phyloP scores from a whole-genome alignment of 2,888 invertebrate species.

The Conops quadrifasciatus region DNA sequence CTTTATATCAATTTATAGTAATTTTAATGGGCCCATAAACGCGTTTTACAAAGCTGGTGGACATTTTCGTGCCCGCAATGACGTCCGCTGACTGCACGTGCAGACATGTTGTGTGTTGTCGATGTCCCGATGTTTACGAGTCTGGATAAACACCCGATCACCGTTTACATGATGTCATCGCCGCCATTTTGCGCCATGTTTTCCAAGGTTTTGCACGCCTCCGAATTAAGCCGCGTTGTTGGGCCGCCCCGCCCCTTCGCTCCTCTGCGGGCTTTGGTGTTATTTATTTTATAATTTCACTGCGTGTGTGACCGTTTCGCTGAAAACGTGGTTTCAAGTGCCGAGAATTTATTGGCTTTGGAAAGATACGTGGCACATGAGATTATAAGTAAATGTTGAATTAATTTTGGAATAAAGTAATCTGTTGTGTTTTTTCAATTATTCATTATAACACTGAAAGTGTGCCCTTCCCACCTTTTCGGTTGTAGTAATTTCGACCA shows the following conservation, averaged over 20 bases:
- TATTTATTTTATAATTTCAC: constrained; percentile 7
- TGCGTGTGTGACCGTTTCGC: background rate
- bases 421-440: no score
- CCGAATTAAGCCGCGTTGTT: constrained; percentile 3
- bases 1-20: constrained; percentile 15
- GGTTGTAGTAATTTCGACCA: no score
- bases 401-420: no score
- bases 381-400: no score
- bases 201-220: background rate
- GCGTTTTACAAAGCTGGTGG: background rate
- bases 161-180: constrained; percentile 12
- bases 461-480: no score
- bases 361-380: background rate
- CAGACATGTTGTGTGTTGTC: background rate
- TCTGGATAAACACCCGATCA: constrained; percentile 19
- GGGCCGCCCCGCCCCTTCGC: background rate
- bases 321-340: background rate
- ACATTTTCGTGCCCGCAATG: background rate
- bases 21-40: constrained; percentile 20
- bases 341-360: background rate
- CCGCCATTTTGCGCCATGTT: constrained; percentile 16
- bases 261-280: background rate
- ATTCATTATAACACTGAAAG: no score
- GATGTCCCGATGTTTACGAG: constrained; percentile 7
- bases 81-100: background rate